phyloP scores from a whole-genome alignment of 2,888 invertebrate species.

The Linyphia triangularis region DNA sequence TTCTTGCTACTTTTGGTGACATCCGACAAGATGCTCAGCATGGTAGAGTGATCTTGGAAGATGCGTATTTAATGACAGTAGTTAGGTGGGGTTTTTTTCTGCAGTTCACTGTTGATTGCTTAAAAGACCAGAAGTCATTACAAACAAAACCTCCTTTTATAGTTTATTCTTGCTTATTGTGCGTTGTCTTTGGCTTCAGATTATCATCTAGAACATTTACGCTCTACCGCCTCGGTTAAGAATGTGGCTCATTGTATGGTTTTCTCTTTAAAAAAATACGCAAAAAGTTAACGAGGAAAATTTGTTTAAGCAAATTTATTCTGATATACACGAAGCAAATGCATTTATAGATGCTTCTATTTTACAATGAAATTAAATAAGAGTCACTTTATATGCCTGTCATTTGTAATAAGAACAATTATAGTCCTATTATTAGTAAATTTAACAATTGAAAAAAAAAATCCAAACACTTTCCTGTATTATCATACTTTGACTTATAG shows the following conservation, averaged over 20 bases:
- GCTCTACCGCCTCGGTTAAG: conserved; percentile 44
- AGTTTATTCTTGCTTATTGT: conserved; percentile 1
- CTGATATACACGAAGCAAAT: too few relatives aligned
- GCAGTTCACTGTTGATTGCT: conserved; percentile 22
- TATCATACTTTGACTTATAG: too few relatives aligned
- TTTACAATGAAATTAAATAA: too few relatives aligned
- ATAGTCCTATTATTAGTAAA: too few relatives aligned
- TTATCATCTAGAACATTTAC: conserved; percentile 59
- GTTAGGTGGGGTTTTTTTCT: conserved; percentile 32
- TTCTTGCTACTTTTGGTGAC: conserved; percentile 21
- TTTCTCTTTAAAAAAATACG: too few relatives aligned
- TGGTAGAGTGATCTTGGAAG: conserved; percentile 22
- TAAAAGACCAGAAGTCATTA: not conserved
- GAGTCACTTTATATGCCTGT: too few relatives aligned
- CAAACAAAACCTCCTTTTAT: not conserved
- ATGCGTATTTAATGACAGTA: conserved; percentile 66
- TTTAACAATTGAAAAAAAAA: too few relatives aligned
- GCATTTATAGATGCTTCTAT: too few relatives aligned
- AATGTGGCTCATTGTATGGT: conserved; percentile 66
- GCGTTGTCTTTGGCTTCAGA: conserved; percentile 25
- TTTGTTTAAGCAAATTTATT: too few relatives aligned
- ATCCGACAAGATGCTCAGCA: conserved; percentile 11
- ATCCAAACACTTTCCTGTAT: too few relatives aligned
- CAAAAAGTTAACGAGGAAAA: too few relatives aligned
- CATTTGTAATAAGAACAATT: too few relatives aligned